phyloP scores from a whole-genome alignment of 2,888 invertebrate genomes.

The Hipparchia semele region DNA sequence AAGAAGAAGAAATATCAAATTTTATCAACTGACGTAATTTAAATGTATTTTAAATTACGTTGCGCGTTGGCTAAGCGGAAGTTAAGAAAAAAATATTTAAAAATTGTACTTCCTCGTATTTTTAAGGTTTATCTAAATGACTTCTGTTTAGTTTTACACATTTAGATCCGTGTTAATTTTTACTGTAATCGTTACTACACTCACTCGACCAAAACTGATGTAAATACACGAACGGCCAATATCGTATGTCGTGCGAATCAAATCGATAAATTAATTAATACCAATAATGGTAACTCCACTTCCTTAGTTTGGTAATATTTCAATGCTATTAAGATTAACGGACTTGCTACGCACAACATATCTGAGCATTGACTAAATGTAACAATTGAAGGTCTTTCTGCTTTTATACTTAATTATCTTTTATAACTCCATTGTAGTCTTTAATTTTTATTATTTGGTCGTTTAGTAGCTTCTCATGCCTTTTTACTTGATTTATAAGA shows the following conservation, averaged over 20 bases:
- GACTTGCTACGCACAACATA: slow-evolving; percentile 48
- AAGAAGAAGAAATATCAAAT: too few relatives aligned
- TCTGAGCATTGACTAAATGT: slow-evolving; percentile 47
- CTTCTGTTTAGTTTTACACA: background rate
- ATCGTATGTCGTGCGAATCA: slow-evolving; percentile 51
- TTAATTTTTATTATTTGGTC: background rate
- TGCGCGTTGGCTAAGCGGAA: background rate
- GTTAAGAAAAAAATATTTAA: too few relatives aligned
- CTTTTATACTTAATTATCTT: slow-evolving; percentile 31
- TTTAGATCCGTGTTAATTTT: slow-evolving; percentile 12
- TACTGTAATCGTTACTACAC: slow-evolving; percentile 16
- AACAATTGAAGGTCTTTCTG: slow-evolving; percentile 43
- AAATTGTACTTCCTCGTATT: background rate
- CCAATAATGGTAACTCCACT: slow-evolving; percentile 55
- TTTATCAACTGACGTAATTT: too few relatives aligned
- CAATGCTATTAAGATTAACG: slow-evolving; percentile 49
- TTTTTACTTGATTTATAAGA: background rate
- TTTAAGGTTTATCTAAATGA: background rate
- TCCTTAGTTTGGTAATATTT: slow-evolving; percentile 53
- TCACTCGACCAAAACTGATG: slow-evolving; percentile 63
- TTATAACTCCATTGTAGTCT: background rate
- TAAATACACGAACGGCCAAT: slow-evolving; percentile 61
- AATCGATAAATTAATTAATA: slow-evolving; percentile 58
- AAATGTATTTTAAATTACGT: too few relatives aligned
- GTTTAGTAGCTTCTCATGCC: too few relatives aligned